phyloP scores from a whole-genome alignment of 2,797 vertebrate species.

The Eurystomus glaucurus region DNA sequence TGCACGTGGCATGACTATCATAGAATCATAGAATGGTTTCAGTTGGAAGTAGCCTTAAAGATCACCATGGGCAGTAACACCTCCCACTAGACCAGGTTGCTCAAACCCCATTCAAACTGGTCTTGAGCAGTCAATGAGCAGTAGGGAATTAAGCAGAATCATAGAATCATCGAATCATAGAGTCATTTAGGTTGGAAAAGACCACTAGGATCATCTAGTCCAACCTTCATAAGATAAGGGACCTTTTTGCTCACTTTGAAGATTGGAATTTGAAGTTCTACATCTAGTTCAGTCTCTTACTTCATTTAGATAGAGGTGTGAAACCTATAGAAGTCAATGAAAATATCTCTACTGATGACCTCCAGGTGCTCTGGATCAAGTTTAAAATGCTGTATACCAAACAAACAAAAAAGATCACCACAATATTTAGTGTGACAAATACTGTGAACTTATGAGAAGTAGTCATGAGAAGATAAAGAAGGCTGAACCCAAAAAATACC shows the following conservation, averaged over 20 bases:
- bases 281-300: not conserved
- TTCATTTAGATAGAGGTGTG: not conserved
- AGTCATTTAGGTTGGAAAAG: not conserved
- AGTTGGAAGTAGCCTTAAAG: no score
- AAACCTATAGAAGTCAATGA: not conserved
- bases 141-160: not conserved
- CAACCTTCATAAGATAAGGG: not conserved
- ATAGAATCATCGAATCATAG: no score
- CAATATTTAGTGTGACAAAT: not conserved
- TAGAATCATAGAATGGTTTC: not conserved
- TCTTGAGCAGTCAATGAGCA: not conserved
- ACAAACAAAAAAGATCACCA: not conserved
- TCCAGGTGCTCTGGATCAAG: not conserved
- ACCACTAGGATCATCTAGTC: no score
- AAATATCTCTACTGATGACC: not conserved
- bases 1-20: not conserved
- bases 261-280: not conserved
- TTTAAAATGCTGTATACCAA: not conserved
- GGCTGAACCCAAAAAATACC: not conserved
- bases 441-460: not conserved
- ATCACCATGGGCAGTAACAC: no score
- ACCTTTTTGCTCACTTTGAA: not conserved
- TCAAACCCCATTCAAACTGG: no score
- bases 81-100: no score
- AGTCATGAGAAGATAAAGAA: not conserved